A percentile compares a stretch with the other conserved stretches of the same genome.
Evolutionary conservation across 2,797 vertebrate species (phyloP).

Genomic region (Muscicapa comitata): DNA sequence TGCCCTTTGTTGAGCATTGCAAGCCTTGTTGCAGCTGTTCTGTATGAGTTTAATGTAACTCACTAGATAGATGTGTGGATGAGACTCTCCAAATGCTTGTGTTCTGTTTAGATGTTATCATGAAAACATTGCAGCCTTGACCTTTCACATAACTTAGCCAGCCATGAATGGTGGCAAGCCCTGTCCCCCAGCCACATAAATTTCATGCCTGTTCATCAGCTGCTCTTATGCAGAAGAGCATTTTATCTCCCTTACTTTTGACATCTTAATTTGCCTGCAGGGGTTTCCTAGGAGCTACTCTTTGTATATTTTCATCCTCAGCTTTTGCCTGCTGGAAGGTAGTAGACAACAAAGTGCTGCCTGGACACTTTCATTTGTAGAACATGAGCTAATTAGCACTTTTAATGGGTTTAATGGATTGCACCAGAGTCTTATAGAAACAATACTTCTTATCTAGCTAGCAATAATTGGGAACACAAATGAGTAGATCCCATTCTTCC

Average conservation of each 20-base stretch:
- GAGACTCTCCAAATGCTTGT: slow-evolving; percentile 51
- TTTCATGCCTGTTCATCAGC: slow-evolving; percentile 64
- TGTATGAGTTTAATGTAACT: slow-evolving; percentile 55
- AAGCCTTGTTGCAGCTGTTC: slow-evolving; percentile 56
- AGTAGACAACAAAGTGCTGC: neutral
- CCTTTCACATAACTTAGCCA: slow-evolving; percentile 55
- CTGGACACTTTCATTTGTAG: neutral
- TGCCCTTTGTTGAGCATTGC: slow-evolving; percentile 52
- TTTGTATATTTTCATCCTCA: neutral
- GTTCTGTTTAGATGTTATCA: slow-evolving; percentile 59
- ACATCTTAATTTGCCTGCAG: slow-evolving; percentile 45
- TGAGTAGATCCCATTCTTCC: neutral
- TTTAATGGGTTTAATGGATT: slow-evolving; percentile 43
- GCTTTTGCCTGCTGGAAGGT: neutral
- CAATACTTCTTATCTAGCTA: neutral
- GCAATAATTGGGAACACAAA: slow-evolving; percentile 1
- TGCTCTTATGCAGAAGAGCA: slow-evolving; percentile 16
- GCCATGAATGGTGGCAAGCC: slow-evolving; percentile 52
- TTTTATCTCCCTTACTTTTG: slow-evolving; percentile 34
- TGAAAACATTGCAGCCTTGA: slow-evolving; percentile 65
- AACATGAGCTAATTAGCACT: slow-evolving; percentile 42
- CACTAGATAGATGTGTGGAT: slow-evolving; percentile 35
- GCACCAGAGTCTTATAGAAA: neutral
- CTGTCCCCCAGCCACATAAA: slow-evolving; percentile 27
- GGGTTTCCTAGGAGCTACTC: slow-evolving; percentile 18